These are phyloP conservation scores for Pandemis cinnamomeana DNA, from an alignment of 2,888 invertebrate species.

Conservation along the genomic window DNA sequence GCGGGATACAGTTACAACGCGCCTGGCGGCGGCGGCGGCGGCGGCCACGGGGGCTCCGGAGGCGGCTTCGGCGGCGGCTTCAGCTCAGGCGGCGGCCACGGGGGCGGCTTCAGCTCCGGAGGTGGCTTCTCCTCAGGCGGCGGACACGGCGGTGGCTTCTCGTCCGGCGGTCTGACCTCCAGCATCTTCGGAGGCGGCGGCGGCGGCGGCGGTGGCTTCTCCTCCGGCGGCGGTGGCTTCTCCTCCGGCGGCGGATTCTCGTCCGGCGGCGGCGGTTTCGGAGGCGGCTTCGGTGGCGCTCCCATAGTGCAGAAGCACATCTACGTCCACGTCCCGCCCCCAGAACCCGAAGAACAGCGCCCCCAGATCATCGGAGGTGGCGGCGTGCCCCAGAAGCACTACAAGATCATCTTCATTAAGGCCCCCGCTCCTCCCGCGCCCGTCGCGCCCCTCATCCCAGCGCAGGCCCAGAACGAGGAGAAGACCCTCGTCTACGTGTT, in stretches of 20 bases:
- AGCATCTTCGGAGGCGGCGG: slow-evolving; percentile 64
- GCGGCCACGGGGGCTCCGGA: slow-evolving; percentile 56
- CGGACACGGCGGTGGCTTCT: slow-evolving; percentile 63
- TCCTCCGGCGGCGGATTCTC: slow-evolving; percentile 61
- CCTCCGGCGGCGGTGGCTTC: slow-evolving; percentile 60
- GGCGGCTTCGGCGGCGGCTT: slow-evolving; percentile 59
- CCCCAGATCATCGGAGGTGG: slow-evolving; percentile 86
- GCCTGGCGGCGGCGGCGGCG: slow-evolving; percentile 73
- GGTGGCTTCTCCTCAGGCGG: slow-evolving; percentile 59
- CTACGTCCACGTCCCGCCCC: slow-evolving; percentile 93
- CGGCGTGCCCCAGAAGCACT: slow-evolving; percentile 89
- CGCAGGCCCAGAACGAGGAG: slow-evolving; percentile 89
- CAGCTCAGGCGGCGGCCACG: slow-evolving; percentile 57
- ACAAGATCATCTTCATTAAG: slow-evolving; percentile 95
- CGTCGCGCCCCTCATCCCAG: slow-evolving; percentile 89
- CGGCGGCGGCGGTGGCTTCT: slow-evolving; percentile 60
- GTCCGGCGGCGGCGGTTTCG: slow-evolving; percentile 61
- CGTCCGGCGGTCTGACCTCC: slow-evolving; percentile 56
- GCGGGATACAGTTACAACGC: slow-evolving; percentile 86
- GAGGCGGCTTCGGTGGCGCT: slow-evolving; percentile 72
- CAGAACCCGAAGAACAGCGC: slow-evolving; percentile 90
- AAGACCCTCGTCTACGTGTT: slow-evolving; percentile 93
- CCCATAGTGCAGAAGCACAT: slow-evolving; percentile 91
- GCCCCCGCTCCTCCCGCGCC: slow-evolving; percentile 91
- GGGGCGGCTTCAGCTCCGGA: slow-evolving; percentile 56